Evolutionary conservation across 2,888 invertebrate species (phyloP).

Genomic region (Endotricha flammealis): DNA sequence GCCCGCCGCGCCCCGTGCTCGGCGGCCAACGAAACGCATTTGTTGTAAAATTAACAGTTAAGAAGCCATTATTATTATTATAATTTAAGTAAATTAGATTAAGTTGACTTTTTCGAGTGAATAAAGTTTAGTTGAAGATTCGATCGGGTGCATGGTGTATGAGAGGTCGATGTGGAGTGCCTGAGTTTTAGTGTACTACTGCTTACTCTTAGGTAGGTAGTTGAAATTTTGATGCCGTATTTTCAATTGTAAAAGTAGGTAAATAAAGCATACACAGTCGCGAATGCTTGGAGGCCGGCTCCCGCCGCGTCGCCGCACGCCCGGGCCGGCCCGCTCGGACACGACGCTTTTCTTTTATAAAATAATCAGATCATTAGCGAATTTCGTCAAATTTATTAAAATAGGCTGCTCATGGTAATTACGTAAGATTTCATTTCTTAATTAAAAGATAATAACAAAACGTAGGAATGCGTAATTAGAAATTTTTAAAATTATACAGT

Average conservation of each 20-base stretch:
- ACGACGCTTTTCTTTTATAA: slow-evolving; percentile 71
- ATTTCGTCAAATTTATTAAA: slow-evolving; percentile 75
- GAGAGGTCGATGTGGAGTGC: slow-evolving; percentile 75
- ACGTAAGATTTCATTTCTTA: slow-evolving; percentile 77
- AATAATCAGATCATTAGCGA: slow-evolving; percentile 70
- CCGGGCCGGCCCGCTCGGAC: slow-evolving; percentile 25
- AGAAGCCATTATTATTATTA: slow-evolving; percentile 75
- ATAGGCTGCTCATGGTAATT: slow-evolving; percentile 77
- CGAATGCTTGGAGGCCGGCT: slow-evolving; percentile 52
- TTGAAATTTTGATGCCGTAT: slow-evolving; percentile 76
- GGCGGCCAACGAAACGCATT: slow-evolving; percentile 75
- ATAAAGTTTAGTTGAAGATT: slow-evolving; percentile 71
- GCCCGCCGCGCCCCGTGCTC: slow-evolving; percentile 59
- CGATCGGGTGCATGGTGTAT: slow-evolving; percentile 72
- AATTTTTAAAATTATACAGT: slow-evolving; percentile 78
- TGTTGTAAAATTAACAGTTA: slow-evolving; percentile 75
- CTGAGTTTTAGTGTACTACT: slow-evolving; percentile 74
- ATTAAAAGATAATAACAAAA: slow-evolving; percentile 78
- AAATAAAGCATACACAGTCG: slow-evolving; percentile 67
- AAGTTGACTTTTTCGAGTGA: slow-evolving; percentile 76
- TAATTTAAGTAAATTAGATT: slow-evolving; percentile 74
- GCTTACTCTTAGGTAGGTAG: slow-evolving; percentile 79
- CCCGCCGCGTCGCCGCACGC: slow-evolving; percentile 24
- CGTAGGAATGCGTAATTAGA: slow-evolving; percentile 78
- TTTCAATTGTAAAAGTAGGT: slow-evolving; percentile 72